phyloP scores from a whole-genome alignment of 1,140 invertebrate genomes.

The Ceratina japonica region DNA sequence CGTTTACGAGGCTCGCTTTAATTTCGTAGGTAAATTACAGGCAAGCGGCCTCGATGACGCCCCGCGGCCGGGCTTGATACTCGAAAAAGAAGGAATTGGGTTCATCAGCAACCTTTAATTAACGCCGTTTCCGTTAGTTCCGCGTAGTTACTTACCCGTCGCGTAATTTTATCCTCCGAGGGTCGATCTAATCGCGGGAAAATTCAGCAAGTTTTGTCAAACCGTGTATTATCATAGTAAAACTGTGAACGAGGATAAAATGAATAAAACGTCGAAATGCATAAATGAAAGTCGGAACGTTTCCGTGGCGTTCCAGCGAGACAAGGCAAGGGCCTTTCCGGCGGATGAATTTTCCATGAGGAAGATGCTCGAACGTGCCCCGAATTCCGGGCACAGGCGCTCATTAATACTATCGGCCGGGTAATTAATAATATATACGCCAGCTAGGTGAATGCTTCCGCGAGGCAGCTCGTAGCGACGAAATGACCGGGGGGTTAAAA shows the following conservation, averaged over 20 bases:
- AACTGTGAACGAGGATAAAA: no score
- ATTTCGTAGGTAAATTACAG: background rate
- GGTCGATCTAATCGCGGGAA: constrained; percentile 18
- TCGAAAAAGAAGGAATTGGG: background rate
- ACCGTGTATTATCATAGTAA: no score
- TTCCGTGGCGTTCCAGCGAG: background rate
- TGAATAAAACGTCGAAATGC: no score
- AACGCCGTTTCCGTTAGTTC: background rate
- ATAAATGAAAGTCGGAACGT: background rate
- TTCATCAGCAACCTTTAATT: constrained; percentile 34
- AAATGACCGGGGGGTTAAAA: background rate
- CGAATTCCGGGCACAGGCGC: background rate
- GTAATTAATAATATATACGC: constrained; percentile 25
- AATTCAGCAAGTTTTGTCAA: background rate
- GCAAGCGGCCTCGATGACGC: background rate
- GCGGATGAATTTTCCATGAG: background rate
- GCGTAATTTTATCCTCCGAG: background rate
- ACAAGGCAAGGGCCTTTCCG: background rate
- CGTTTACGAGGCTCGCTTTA: constrained; percentile 1
- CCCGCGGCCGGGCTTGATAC: background rate
- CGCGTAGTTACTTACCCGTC: constrained; percentile 11
- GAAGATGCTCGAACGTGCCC: background rate
- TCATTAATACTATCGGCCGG: constrained; percentile 20
- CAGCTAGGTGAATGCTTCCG: background rate
- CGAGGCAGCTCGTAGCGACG: background rate